Evolutionary conservation across 2,888 invertebrate genomes (phyloP).

Genomic region (Malacosoma neustria): DNA sequence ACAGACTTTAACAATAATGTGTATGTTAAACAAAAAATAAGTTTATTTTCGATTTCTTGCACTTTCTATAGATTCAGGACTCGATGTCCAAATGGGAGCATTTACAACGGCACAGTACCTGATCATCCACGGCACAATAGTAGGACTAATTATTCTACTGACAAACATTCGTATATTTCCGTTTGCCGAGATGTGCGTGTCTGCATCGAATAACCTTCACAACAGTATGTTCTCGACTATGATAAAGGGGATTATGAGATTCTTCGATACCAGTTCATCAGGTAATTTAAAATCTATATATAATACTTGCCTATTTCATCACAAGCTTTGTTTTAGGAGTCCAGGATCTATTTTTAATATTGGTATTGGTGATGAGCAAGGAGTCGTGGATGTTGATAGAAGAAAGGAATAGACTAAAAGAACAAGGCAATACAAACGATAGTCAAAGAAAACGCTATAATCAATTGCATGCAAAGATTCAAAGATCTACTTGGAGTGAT

Average conservation of each 20-base stretch:
- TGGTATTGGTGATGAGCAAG: no score
- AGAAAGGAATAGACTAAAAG: no score
- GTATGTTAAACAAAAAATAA: no score
- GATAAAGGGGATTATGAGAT: constrained; percentile 71
- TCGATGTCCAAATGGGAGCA: constrained; percentile 46
- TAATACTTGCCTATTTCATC: no score
- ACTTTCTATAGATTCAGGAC: constrained; percentile 36
- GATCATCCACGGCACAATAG: constrained; percentile 76
- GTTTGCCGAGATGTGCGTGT: constrained; percentile 77
- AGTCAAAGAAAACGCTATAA: no score
- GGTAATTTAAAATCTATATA: constrained; percentile 28
- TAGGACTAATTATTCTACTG: constrained; percentile 64
- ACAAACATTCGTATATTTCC: constrained; percentile 77
- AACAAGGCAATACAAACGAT: no score
- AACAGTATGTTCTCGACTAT: constrained; percentile 78
- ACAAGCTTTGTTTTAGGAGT: no score
- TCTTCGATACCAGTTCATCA: constrained; percentile 90
- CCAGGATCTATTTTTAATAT: no score
- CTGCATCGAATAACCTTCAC: constrained; percentile 80
- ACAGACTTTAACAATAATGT: no score
- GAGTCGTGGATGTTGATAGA: no score
- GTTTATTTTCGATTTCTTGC: constrained; percentile 4
- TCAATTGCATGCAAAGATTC: no score
- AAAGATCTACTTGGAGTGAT: no score
- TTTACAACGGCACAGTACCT: constrained; percentile 69